Base-by-base conservation (phyloP, 2,888 invertebrate genomes). In the Stenoptilia bipunctidactyla region DNA sequence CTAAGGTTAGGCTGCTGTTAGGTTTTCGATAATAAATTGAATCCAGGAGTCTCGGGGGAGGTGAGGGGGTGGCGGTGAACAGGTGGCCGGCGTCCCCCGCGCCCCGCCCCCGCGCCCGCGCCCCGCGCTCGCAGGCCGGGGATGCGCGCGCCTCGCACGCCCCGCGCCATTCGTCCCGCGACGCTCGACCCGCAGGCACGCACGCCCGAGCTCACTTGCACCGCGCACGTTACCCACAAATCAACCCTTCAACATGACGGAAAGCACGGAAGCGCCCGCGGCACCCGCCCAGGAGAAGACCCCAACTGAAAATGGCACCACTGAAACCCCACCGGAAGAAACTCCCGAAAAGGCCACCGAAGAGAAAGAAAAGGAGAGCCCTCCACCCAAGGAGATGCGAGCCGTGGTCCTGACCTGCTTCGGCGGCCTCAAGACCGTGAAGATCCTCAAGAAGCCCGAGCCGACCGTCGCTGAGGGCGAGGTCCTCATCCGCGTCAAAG, bases 341-440 rank as follows among this genome's bases (percentile, higher is more conserved):
- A 64, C 76, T 34, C 85, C 86, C 15, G 87, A 87, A 46, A 85
- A 84, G 57, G 77, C 82, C 15, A 80, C 77, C 43, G 85, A 86
- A 44, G 85, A 86, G 49, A 85, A 85, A 52, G 87, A 85, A 58
- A 85, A 84, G 59, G 72, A 72, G 61, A 66, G 69, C 40, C 80
- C 82, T 37, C 87, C 88, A 52, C 89, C 90, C 51, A 92, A 92
- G 73, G 92, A 93, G 82, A 93, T 94, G 93, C 87, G 92, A 63
- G 92, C 92, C 41, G 89, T 94, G 55, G 91, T 93, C 48, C 87
- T 94, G 53, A 92, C 91, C 50, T 92, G 92, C 57, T 95, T 93
- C 75, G 95, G 94, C 33, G 94, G 94, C 34, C 85, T 93, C 46
- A 94, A 94, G 73, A 90, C 91, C 65, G 90, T 94, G 54, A 94